Evolutionary conservation across 2,888 invertebrate species (phyloP).

Genomic region (Notodonta ziczac): DNA sequence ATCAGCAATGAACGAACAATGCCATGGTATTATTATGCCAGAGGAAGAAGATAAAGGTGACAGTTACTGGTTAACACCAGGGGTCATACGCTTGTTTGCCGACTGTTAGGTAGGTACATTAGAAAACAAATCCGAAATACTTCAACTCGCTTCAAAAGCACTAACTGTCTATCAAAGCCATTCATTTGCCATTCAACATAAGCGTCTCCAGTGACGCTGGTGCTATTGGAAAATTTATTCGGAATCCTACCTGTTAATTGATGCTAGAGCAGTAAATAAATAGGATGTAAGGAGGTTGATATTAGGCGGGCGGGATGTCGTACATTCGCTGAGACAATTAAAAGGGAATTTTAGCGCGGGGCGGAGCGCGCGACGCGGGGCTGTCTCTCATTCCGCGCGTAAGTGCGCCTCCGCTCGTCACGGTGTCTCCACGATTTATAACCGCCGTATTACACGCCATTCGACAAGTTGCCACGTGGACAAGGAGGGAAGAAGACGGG

Average conservation of each 20-base stretch:
- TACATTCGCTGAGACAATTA: constrained; percentile 68
- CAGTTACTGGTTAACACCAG: no score
- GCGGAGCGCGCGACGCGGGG: constrained; percentile 53
- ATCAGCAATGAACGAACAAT: no score
- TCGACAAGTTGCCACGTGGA: constrained; percentile 74
- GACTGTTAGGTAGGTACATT: no score
- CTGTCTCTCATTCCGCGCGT: constrained; percentile 75
- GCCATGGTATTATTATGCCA: no score
- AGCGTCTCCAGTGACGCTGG: no score
- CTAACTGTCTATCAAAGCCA: no score
- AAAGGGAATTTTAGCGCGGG: constrained; percentile 67
- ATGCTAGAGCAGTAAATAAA: constrained; percentile 16
- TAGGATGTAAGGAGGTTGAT: constrained; percentile 24
- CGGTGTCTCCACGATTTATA: constrained; percentile 78
- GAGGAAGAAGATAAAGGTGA: no score
- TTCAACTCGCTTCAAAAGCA: no score
- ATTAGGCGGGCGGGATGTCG: constrained; percentile 42
- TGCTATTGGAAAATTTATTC: no score
- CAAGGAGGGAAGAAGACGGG: constrained; percentile 43
- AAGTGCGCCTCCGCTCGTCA: constrained; percentile 76
- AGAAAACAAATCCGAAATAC: no score
- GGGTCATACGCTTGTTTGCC: no score
- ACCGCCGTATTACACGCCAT: constrained; percentile 80
- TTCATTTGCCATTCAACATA: no score
- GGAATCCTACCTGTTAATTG: neutral